phyloP scores from a whole-genome alignment of 2,888 invertebrate genomes.

The Trilocha varians region DNA sequence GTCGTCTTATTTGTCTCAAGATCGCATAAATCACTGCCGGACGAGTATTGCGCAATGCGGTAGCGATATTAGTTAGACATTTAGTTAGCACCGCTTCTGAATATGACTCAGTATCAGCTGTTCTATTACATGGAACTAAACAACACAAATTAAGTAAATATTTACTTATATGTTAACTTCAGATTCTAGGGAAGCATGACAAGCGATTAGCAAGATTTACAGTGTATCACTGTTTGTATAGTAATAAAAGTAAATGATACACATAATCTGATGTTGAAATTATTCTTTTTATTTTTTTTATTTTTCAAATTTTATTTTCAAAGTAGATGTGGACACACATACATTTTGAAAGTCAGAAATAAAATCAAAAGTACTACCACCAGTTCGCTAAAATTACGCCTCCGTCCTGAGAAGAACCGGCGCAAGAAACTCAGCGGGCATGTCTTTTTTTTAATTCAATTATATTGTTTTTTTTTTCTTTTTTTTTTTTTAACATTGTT shows the following conservation, averaged over 20 bases:
- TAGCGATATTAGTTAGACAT: slow-evolving; percentile 22
- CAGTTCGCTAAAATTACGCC: too few species aligned
- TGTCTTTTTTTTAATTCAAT: too few species aligned
- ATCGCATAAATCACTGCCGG: slow-evolving; percentile 30
- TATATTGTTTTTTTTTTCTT: too few species aligned
- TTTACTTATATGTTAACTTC: slow-evolving; percentile 20
- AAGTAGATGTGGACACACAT: too few species aligned
- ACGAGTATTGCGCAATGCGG: slow-evolving; percentile 29
- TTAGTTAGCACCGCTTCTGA: slow-evolving; percentile 18
- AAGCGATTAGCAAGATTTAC: slow-evolving; percentile 16
- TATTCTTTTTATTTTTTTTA: too few species aligned
- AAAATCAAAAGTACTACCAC: too few species aligned
- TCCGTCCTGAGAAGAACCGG: too few species aligned
- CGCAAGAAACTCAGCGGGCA: too few species aligned
- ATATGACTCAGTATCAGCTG: slow-evolving; percentile 24
- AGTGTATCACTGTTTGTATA: slow-evolving; percentile 17
- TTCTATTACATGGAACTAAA: slow-evolving; percentile 11
- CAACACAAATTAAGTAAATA: slow-evolving; percentile 6
- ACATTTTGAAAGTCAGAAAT: too few species aligned
- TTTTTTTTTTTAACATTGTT: too few species aligned
- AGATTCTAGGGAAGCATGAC: slow-evolving; percentile 17
- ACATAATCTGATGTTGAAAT: neutral
- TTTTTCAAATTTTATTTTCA: too few species aligned
- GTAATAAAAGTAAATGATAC: neutral
- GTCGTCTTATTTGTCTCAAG: slow-evolving; percentile 22